Percentiles rank a stretch among this genome's conserved stretches.
Evolutionary conservation across 2,113 vertebrate genomes (phyloP).

Genomic region (Rhegmatorhina hoffmannsi): DNA sequence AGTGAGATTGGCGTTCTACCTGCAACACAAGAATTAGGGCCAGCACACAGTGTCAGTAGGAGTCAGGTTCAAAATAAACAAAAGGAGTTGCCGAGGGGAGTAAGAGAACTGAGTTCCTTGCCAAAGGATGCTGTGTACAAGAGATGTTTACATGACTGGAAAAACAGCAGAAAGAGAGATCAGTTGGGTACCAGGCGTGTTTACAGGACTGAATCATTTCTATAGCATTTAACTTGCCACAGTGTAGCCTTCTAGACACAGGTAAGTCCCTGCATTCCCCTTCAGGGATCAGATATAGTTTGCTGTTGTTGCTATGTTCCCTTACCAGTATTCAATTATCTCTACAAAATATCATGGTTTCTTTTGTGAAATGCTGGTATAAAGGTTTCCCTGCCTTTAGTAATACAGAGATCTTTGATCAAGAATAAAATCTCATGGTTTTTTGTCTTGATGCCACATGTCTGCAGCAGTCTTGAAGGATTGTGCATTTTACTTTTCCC

Average conservation of each 20-base stretch:
- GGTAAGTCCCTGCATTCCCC: neutral
- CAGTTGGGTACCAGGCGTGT: neutral
- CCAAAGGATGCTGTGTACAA: neutral
- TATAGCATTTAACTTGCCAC: neutral
- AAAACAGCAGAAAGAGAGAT: neutral
- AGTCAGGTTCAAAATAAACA: conserved; percentile 30
- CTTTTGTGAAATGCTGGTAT: neutral
- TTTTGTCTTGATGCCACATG: neutral
- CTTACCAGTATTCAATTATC: neutral
- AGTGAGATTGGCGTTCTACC: neutral
- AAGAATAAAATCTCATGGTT: neutral
- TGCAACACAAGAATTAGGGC: neutral
- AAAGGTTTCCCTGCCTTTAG: neutral
- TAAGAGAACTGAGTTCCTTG: neutral
- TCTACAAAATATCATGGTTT: neutral
- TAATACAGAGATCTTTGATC: neutral
- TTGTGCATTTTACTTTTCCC: neutral
- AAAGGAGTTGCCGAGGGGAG: neutral
- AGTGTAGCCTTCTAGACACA: neutral
- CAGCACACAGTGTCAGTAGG: neutral
- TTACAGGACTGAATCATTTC: neutral
- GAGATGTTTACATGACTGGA: neutral
- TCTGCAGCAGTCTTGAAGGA: neutral
- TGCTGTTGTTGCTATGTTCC: neutral
- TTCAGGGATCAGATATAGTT: neutral